Evolutionary conservation across 2,888 invertebrate genomes (phyloP).

Genomic region (Steinernema carpocapsae): DNA sequence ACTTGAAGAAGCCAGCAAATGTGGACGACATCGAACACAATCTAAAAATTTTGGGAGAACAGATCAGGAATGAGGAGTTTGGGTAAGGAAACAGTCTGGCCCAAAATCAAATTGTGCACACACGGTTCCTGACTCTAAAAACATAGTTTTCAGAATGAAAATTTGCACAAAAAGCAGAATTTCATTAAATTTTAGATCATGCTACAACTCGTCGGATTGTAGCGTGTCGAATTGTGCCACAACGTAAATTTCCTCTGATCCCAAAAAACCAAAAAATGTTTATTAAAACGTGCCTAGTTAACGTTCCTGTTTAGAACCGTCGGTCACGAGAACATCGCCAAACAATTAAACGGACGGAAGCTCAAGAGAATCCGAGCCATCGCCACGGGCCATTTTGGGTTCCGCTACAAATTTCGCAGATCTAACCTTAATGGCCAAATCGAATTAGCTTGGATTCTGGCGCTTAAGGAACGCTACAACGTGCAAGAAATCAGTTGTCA

Average conservation of each 20-base stretch:
- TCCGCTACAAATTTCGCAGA: not conserved
- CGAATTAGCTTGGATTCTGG: constrained; percentile 4
- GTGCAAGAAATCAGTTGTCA: not conserved
- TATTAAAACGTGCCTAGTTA: too few species aligned
- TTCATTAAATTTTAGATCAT: too few species aligned
- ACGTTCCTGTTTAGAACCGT: not conserved
- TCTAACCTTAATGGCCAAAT: not conserved
- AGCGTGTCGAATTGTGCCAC: too few species aligned
- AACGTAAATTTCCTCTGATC: too few species aligned
- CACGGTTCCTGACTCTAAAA: too few species aligned
- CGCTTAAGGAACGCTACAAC: not conserved
- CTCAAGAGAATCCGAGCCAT: not conserved
- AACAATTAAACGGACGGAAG: not conserved
- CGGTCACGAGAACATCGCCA: not conserved
- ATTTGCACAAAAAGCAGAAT: too few species aligned
- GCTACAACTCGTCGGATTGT: too few species aligned
- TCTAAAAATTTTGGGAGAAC: not conserved
- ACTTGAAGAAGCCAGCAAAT: not conserved
- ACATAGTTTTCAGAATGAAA: not conserved
- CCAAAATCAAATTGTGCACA: too few species aligned
- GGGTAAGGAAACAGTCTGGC: not conserved
- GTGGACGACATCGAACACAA: not conserved
- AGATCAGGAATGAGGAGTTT: not conserved
- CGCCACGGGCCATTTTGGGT: not conserved
- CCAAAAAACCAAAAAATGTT: too few species aligned